These are phyloP conservation scores for Heliconius erato DNA, from an alignment of 2,888 invertebrate species.

Conservation along the genomic window DNA sequence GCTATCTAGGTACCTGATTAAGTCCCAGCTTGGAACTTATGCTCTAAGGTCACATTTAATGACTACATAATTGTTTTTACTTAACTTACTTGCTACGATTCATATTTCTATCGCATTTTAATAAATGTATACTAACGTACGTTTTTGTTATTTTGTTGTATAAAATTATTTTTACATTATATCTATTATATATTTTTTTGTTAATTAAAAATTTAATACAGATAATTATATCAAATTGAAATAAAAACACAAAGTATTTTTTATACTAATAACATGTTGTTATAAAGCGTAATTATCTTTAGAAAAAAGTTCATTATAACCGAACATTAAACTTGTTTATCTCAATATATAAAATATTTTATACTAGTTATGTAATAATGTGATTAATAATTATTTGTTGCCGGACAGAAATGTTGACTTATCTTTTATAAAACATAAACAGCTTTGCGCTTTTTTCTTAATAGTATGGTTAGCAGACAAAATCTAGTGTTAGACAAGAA, in stretches of 20 bases:
- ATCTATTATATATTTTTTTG: neutral
- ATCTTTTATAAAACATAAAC: neutral
- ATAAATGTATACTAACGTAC: neutral
- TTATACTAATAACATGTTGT: neutral
- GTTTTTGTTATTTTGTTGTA: neutral
- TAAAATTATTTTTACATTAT: neutral
- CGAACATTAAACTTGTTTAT: constrained; percentile 2
- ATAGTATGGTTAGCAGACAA: too few relatives aligned
- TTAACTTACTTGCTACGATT: neutral
- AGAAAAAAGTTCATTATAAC: constrained; percentile 2
- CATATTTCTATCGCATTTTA: neutral
- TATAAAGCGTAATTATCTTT: neutral
- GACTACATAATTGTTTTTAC: neutral
- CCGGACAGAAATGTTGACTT: constrained; percentile 6
- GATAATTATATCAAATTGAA: neutral
- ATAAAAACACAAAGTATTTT: neutral
- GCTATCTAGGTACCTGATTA: constrained; percentile 12
- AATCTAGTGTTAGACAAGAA: too few relatives aligned
- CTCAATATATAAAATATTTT: neutral
- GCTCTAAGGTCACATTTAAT: constrained; percentile 35
- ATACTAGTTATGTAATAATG: neutral
- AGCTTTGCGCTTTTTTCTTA: neutral
- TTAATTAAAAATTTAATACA: neutral
- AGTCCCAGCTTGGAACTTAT: constrained; percentile 31
- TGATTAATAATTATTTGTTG: constrained; percentile 3